Percentiles rank a stretch among this genome's conserved stretches.
Conservation (phyloP, 2,888 invertebrate species). For the Aphrophora alni region DNA sequence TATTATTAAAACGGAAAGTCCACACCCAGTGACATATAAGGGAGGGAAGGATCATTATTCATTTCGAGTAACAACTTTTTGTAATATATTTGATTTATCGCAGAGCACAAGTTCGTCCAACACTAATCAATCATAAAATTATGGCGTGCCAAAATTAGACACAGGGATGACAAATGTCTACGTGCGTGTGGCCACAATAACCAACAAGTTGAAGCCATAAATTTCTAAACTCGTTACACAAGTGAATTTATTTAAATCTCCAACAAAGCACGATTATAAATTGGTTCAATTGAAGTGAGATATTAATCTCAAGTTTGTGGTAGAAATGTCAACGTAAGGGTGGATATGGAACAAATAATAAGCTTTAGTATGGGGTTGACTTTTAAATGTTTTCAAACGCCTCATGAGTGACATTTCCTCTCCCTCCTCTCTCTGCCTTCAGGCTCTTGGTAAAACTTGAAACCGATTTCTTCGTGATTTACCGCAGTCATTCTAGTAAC, state of each 20-base stretch:
- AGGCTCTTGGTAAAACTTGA: neutral
- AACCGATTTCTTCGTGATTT: neutral
- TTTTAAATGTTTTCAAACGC: too few relatives aligned
- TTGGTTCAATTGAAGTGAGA: neutral
- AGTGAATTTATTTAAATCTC: neutral
- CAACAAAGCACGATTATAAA: neutral
- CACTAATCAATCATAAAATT: neutral
- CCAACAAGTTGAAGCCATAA: neutral
- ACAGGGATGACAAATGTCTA: neutral
- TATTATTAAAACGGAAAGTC: neutral
- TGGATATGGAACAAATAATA: neutral
- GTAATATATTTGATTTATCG: neutral
- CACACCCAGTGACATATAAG: neutral
- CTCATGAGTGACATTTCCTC: neutral
- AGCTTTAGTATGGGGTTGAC: neutral
- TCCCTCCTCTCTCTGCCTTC: neutral
- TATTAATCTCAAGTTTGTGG: neutral
- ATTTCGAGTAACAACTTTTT: neutral
- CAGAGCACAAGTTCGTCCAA: neutral
- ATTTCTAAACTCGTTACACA: neutral
- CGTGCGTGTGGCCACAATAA: neutral
- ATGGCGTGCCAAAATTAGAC: constrained; percentile 1
- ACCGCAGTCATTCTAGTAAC: neutral
- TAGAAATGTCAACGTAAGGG: neutral
- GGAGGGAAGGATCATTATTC: neutral